phyloP scores from a whole-genome alignment of 2,888 invertebrate species.

The Habroteleia sp. region DNA sequence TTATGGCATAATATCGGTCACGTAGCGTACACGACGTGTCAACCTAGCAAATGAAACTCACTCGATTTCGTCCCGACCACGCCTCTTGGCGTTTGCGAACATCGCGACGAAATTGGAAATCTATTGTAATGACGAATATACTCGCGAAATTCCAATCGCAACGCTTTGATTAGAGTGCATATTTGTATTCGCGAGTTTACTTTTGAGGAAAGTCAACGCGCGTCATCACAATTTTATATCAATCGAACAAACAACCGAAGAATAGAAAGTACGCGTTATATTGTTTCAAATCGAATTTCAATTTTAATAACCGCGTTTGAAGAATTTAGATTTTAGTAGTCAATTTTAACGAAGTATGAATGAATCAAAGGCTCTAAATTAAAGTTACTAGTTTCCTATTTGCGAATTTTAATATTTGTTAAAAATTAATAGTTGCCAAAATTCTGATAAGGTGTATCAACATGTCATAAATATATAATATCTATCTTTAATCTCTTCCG shows the following conservation, averaged over 20 bases:
- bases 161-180: constrained; percentile 26
- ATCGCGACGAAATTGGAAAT: constrained; percentile 42
- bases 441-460: no score
- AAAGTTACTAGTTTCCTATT: no score
- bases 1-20: constrained; percentile 41
- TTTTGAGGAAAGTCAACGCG: constrained; percentile 23
- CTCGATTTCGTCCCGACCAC: constrained; percentile 18
- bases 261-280: background rate
- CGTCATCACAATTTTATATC: constrained; percentile 10
- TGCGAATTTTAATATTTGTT: no score
- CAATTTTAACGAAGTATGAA: no score
- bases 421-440: no score
- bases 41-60: constrained; percentile 43
- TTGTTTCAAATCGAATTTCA: constrained; percentile 6
- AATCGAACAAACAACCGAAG: background rate
- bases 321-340: no score
- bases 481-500: no score
- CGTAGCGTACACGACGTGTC: constrained; percentile 21
- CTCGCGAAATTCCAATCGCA: constrained; percentile 20
- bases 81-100: background rate
- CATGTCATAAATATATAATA: no score
- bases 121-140: constrained; percentile 41
- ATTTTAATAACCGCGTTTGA: no score
- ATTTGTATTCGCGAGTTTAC: constrained; percentile 35
- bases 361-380: no score